Percentiles rank a stretch among this genome's conserved stretches.
Conservation (phyloP, 2,888 invertebrate genomes). For the Listrodromus nycthemerus region DNA sequence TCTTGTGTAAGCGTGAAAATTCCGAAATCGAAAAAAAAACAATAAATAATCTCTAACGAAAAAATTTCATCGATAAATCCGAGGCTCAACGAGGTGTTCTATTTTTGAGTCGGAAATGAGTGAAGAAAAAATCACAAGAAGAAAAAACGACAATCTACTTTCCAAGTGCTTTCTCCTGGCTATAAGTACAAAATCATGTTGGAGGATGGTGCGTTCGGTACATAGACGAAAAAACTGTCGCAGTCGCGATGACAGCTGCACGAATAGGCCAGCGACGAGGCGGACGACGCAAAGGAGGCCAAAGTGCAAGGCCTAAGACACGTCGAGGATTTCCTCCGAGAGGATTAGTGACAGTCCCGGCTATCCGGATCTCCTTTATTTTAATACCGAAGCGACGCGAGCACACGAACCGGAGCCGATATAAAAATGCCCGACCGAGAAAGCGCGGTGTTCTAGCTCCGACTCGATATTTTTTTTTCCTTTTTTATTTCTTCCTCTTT, state of each 20-base stretch:
- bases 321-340: constrained; percentile 67
- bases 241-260: constrained; percentile 71
- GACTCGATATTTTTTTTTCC: background rate
- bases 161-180: constrained; percentile 53
- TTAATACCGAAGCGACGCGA: constrained; percentile 64
- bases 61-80: constrained; percentile 46
- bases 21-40: constrained; percentile 16
- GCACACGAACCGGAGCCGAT: constrained; percentile 49
- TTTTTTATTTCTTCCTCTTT: constrained; percentile 16
- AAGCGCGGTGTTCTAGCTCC: constrained; percentile 27
- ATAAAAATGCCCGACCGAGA: constrained; percentile 54
- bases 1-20: constrained; percentile 20
- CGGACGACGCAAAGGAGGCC: constrained; percentile 50
- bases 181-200: constrained; percentile 63
- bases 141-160: constrained; percentile 3
- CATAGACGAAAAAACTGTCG: constrained; percentile 11
- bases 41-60: constrained; percentile 31
- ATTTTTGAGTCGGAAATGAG: constrained; percentile 56
- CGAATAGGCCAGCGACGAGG: constrained; percentile 53
- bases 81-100: constrained; percentile 19
- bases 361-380: constrained; percentile 70
- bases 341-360: constrained; percentile 69
- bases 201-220: constrained; percentile 34
- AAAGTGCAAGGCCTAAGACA: constrained; percentile 66
- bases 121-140: background rate